Percentiles rank a stretch among this genome's conserved stretches.
Evolutionary conservation across 2,888 invertebrate genomes (phyloP).

Genomic region (Invenusta paracnida): DNA sequence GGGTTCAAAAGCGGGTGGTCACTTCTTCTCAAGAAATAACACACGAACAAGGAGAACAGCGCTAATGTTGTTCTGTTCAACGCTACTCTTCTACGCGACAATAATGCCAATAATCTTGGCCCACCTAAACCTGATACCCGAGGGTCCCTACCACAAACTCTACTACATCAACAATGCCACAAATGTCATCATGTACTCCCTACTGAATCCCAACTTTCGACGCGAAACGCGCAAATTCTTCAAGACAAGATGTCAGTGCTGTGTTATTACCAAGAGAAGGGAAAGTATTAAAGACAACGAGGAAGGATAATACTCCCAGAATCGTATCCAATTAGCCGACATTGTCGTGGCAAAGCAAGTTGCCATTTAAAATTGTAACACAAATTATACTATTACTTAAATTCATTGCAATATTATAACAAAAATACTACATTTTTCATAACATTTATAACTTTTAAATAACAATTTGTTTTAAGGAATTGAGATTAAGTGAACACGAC

Average conservation of each 20-base stretch:
- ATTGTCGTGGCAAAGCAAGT: too few relatives aligned
- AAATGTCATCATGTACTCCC: constrained; percentile 36
- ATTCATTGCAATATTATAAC: too few relatives aligned
- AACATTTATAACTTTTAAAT: too few relatives aligned
- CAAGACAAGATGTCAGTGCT: neutral
- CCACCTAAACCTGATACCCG: neutral
- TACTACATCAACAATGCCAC: constrained; percentile 38
- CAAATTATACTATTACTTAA: too few relatives aligned
- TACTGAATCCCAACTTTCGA: constrained; percentile 33
- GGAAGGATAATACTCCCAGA: too few relatives aligned
- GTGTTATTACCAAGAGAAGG: too few relatives aligned
- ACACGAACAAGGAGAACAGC: constrained; percentile 18
- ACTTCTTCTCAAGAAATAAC: neutral
- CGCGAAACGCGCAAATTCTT: neutral
- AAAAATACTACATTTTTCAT: too few relatives aligned
- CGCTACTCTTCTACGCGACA: constrained; percentile 29
- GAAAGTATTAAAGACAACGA: too few relatives aligned
- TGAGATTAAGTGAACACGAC: too few relatives aligned
- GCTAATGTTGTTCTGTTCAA: constrained; percentile 32
- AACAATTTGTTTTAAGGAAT: too few relatives aligned
- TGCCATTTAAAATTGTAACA: too few relatives aligned
- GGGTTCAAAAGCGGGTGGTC: neutral
- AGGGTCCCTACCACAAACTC: constrained; percentile 31
- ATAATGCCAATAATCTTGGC: constrained; percentile 27
- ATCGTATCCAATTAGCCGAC: too few relatives aligned